A percentile compares a stretch with the other conserved stretches of the same genome.
Evolutionary conservation across 2,113 vertebrate species (phyloP).

Genomic region (Anarhynchus alexandrinus): DNA sequence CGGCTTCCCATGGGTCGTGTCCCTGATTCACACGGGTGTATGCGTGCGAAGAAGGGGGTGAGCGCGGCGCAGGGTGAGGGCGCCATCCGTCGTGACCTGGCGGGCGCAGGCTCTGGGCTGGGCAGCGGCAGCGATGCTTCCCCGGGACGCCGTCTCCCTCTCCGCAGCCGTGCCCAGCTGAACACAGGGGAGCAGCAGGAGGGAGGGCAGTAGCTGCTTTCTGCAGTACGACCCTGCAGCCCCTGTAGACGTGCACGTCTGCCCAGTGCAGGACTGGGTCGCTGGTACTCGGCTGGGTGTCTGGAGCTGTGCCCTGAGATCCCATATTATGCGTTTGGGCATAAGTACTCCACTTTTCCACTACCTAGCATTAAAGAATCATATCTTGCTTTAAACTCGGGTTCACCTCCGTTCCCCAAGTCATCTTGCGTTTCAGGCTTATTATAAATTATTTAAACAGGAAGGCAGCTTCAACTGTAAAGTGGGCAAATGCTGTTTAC

Average conservation of each 20-base stretch:
- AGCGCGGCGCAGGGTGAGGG: too few species aligned
- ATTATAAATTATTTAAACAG: neutral
- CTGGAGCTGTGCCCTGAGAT: neutral
- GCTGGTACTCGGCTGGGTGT: neutral
- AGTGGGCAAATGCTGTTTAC: neutral
- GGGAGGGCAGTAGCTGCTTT: neutral
- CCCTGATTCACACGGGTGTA: too few species aligned
- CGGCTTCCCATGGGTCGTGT: too few species aligned
- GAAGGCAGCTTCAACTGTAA: neutral
- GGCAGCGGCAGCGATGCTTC: neutral
- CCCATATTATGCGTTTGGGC: neutral
- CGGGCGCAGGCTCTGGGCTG: too few species aligned
- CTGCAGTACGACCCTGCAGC: rapidly evolving
- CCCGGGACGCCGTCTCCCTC: neutral
- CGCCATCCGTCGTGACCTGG: too few species aligned
- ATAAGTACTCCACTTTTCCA: neutral
- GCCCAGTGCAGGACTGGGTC: rapidly evolving
- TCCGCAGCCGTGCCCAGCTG: neutral
- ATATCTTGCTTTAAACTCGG: neutral
- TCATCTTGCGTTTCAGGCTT: neutral
- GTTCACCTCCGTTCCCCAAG: neutral
- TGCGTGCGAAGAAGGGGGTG: too few species aligned
- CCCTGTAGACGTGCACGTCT: neutral
- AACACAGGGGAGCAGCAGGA: neutral
- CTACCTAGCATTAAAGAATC: neutral